A percentile compares a stretch with the other conserved stretches of the same genome.
These are phyloP conservation scores for Periphyllus acericola DNA, from an alignment of 2,888 invertebrate species.

Conservation along the genomic window DNA sequence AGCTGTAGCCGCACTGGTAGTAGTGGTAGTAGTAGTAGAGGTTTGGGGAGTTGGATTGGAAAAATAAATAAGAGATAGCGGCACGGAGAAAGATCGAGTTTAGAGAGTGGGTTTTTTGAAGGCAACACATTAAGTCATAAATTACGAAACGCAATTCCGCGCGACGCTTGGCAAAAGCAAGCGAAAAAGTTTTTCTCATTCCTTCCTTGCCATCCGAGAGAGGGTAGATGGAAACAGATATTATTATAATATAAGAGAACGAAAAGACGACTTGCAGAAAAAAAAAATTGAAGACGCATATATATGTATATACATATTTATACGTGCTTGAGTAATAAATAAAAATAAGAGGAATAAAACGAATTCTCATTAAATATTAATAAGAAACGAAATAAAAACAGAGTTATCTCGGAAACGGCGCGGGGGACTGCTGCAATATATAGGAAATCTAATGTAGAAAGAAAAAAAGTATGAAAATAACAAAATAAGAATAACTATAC, in stretches of 20 bases:
- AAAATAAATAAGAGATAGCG: conserved; percentile 59
- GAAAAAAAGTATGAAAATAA: conserved; percentile 45
- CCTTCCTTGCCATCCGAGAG: conserved; percentile 16
- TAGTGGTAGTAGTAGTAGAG: background rate
- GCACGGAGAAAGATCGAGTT: conserved; percentile 52
- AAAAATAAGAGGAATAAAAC: conserved; percentile 59
- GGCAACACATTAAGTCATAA: conserved; percentile 60
- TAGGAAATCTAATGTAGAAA: conserved; percentile 38
- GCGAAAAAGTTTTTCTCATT: conserved; percentile 60
- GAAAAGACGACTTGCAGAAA: conserved; percentile 47
- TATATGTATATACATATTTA: background rate
- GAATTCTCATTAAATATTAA: conserved; percentile 61
- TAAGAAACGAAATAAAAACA: conserved; percentile 54
- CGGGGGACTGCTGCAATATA: background rate
- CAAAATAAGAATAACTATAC: conserved; percentile 37
- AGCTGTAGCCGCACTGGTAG: background rate
- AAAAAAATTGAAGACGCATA: conserved; percentile 39
- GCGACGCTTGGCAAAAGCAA: conserved; percentile 60
- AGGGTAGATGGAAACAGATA: conserved; percentile 58
- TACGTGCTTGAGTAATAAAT: conserved; percentile 43
- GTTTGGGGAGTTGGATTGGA: conserved; percentile 55
- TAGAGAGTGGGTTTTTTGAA: conserved; percentile 58
- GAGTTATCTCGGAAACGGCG: conserved; percentile 31
- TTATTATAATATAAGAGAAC: conserved; percentile 60
- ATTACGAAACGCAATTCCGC: conserved; percentile 58